Percentiles rank a stretch among this genome's conserved stretches.
Conservation (phyloP, 2,113 vertebrate species). For the Arothron firmamentum region DNA sequence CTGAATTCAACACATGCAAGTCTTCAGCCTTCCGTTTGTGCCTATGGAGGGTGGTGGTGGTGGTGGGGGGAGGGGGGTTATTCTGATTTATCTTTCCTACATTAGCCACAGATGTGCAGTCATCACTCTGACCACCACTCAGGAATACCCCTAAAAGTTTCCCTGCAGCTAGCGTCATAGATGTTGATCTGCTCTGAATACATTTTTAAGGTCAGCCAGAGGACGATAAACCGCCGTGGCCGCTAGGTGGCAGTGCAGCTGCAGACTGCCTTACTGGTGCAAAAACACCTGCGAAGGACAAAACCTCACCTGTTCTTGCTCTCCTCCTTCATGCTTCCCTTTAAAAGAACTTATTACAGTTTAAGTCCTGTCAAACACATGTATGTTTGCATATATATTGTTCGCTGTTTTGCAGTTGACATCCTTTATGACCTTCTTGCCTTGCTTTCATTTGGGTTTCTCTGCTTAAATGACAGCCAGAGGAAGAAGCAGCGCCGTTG, state of each 20-base stretch:
- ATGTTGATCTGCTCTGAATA: too few species aligned
- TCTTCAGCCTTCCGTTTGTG: too few species aligned
- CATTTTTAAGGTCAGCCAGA: neutral
- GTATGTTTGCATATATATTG: too few species aligned
- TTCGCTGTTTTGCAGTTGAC: too few species aligned
- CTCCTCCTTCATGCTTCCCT: conserved; percentile 8
- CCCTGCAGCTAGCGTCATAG: too few species aligned
- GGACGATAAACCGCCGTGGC: conserved; percentile 20
- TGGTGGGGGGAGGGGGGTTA: too few species aligned
- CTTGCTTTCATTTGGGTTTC: conserved; percentile 25
- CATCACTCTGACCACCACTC: too few species aligned
- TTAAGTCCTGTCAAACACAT: too few species aligned
- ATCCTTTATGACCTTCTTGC: conserved; percentile 45
- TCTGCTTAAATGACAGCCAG: conserved; percentile 45
- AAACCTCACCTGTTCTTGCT: conserved; percentile 18
- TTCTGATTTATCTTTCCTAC: neutral
- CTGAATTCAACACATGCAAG: too few species aligned
- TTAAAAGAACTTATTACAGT: too few species aligned
- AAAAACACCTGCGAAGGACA: conserved; percentile 50
- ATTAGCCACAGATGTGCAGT: neutral
- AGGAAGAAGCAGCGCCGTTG: conserved; percentile 42
- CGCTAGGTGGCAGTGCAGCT: conserved; percentile 72
- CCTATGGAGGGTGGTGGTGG: too few species aligned
- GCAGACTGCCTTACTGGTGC: conserved; percentile 43
- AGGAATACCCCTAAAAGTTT: too few species aligned